These are phyloP conservation scores for Leucania comma DNA, from an alignment of 2,888 invertebrate genomes.

Conservation along the genomic window DNA sequence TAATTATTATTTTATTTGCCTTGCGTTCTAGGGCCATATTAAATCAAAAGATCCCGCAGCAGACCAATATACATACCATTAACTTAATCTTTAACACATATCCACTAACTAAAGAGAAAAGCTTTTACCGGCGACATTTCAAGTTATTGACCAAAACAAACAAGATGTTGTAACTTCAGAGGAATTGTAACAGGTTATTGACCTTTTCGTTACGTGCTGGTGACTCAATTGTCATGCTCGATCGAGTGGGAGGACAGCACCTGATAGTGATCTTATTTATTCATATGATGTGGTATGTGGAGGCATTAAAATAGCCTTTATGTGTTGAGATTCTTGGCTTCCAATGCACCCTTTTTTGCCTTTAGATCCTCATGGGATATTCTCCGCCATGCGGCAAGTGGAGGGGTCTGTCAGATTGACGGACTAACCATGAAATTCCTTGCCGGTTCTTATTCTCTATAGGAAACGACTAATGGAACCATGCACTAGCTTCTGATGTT, in stretches of 20 bases:
- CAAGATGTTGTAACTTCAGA: constrained; percentile 46
- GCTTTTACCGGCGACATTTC: constrained; percentile 17
- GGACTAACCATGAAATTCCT: no score
- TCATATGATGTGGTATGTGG: not conserved
- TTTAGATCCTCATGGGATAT: no score
- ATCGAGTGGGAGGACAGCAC: constrained; percentile 6
- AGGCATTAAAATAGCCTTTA: not conserved
- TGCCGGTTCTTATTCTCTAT: no score
- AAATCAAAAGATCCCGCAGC: no score
- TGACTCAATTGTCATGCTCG: constrained; percentile 47
- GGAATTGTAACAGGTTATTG: constrained; percentile 50
- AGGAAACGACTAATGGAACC: no score
- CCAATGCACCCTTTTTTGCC: not conserved
- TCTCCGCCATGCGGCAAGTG: no score
- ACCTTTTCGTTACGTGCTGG: constrained; percentile 33
- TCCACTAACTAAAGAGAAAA: constrained; percentile 37
- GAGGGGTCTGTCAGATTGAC: no score
- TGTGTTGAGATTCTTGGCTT: not conserved
- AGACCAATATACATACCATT: not conserved
- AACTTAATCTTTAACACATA: not conserved
- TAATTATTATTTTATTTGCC: no score
- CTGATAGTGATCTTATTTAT: constrained; percentile 5
- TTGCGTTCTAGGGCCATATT: no score
- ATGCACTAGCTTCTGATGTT: no score
- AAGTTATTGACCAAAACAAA: constrained; percentile 39